Evolutionary conservation across 2,113 vertebrate genomes (phyloP), one percentile per base, ranked within the genome.

Genomic region (Montifringilla adamsi): DNA sequence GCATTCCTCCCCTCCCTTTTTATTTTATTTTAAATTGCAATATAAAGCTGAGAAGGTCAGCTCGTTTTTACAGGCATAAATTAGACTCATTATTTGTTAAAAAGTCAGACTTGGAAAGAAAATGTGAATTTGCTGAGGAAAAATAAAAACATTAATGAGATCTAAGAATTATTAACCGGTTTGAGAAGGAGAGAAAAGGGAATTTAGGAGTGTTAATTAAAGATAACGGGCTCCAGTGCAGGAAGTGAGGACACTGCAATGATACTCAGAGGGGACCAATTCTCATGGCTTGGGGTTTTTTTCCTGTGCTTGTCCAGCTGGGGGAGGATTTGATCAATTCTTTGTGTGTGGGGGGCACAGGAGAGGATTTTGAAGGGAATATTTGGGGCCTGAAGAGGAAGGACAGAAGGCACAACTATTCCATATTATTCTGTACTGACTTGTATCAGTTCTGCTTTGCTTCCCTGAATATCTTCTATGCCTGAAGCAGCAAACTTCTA

Each of bases 111-210:
- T 91, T 24, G 53, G 76, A 59, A 73, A 66, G 52, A 79, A 93
- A 85, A 94, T 7, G 30, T 43, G 66, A 64, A 68, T 82, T 94
- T 91, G 53, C 74, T 2, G 4, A 84, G 50, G 56, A 84, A 90
- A 94, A 84, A 92, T 58, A 84, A 94, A 93, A 93, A 33, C 87
- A 87, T 69, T 83, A 85, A 91, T 86, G 81, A 83, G 78, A 79
- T 91, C 69, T 67, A 91, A 95, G 93, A 91, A 62, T 93, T 94
- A 95, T 76, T 62, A 95, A 72, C 47, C 20, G 62, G 81, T 18
- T 87, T 66, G 49, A 81, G 66, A 93, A 76, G 22, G 23, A 79
- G 46, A 79, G 46, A 13, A 78, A 78, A 78, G 52, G 67, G 52
- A 53, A 89, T 33, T 43, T 46, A 39, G 89, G 87, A 79, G 78